Percentiles rank a stretch among this genome's conserved stretches.
These are phyloP conservation scores for Abrostola tripartita DNA, from an alignment of 2,888 invertebrate genomes.

Conservation along the genomic window DNA sequence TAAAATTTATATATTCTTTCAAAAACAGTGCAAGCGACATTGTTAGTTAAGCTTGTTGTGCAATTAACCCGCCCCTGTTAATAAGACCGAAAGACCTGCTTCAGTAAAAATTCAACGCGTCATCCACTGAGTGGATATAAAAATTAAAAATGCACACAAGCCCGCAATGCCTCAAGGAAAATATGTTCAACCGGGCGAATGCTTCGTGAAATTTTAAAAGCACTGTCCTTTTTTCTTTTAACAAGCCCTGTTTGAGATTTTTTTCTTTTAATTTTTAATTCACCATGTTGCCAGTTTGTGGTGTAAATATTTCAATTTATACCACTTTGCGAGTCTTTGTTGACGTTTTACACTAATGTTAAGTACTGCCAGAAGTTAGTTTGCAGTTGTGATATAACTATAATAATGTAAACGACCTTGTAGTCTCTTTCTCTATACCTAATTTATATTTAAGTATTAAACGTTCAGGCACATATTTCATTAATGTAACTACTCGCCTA, in stretches of 20 bases:
- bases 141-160: conserved; percentile 86
- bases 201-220: conserved; percentile 72
- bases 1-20: conserved; percentile 41
- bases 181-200: conserved; percentile 72
- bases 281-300: conserved; percentile 25
- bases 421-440: no score
- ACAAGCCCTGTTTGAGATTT: conserved; percentile 51
- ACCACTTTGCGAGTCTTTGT: conserved; percentile 17
- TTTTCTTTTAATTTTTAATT: conserved; percentile 46
- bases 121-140: conserved; percentile 79
- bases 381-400: no score
- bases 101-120: conserved; percentile 85
- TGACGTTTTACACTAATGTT: conserved; percentile 1
- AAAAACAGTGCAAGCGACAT: conserved; percentile 43
- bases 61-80: conserved; percentile 76
- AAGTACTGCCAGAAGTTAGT: no score
- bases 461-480: no score
- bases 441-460: no score
- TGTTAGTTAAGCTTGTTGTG: conserved; percentile 64
- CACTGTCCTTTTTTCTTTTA: conserved; percentile 60
- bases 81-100: conserved; percentile 79
- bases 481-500: no score
- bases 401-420: no score
- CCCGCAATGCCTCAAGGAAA: conserved; percentile 81
- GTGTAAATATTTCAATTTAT: conserved; percentile 38